Base-by-base conservation (phyloP, 2,888 invertebrate species). In the Drosophila mulleri region DNA sequence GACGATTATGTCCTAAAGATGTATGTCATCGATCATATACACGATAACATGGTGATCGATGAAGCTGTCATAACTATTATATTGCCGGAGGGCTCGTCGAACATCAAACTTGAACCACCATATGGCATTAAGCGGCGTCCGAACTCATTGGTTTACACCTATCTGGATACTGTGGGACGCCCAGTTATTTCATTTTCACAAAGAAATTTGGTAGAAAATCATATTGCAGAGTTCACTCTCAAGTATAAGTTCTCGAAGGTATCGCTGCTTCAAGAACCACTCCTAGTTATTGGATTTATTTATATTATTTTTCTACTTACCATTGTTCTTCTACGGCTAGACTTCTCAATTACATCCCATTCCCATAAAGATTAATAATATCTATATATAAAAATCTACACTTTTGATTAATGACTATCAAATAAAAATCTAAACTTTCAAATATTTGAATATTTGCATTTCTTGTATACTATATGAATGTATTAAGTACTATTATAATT, bases 31-130 rank as follows among this genome's bases (percentile, higher is more conserved):
- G 99, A 99, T 93, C 99, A 99, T 91, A 95, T 99, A 50, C 98
- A 96, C 93, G 99, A 99, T 93, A 98, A 99, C 85, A 98, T 99
- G 97, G 95, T 97, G 59, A 96, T 99, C 58, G 98, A 99, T 89
- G 96, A 98, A 85, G 93, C 98, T 39, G 94, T 95, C 39, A 95
- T 99, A 1, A 97, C 96, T 91, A 95, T 99, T 59, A 97, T 99
- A 86, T 94, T 99, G 69, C 99, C 99, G 0, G 99, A 99, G 92
- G 98, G 98, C 44, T 95, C 97, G 14, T 94, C 95, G n/a, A 95
- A 96, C 89, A 95, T 98, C 59, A 95, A 97, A 88, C 91, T 98
- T 0, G 95, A 95, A 62, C 94, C 97, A 3, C 99, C 99, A 0
- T 99, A 96, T 92, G 92, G 95, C 11, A 96, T 98, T 1, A 94